Evolutionary conservation across 2,113 vertebrate species (phyloP).

Genomic region (Stigmatopora nigra): DNA sequence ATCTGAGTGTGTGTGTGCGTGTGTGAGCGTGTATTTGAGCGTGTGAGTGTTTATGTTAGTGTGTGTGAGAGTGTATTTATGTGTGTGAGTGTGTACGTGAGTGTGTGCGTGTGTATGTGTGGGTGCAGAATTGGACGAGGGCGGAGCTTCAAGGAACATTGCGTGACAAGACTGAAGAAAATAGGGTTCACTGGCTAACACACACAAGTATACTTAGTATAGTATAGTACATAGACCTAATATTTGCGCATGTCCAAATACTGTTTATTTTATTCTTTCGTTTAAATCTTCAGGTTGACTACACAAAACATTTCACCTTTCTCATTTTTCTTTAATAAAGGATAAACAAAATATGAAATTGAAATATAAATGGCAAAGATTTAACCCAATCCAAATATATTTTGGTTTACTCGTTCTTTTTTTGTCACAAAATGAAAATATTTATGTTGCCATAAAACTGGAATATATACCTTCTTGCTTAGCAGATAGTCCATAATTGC

Average conservation of each 20-base stretch:
- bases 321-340: neutral
- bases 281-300: constrained; percentile 41
- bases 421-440: neutral
- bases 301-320: constrained; percentile 12
- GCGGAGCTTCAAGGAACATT: constrained; percentile 10
- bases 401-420: neutral
- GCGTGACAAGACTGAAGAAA: constrained; percentile 17
- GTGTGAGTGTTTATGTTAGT: too few species aligned
- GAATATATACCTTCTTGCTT: neutral
- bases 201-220: neutral
- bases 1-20: too few species aligned
- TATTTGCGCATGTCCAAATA: neutral
- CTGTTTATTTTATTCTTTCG: constrained; percentile 50
- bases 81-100: constrained; percentile 6
- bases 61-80: neutral
- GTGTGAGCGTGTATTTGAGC: too few species aligned
- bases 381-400: neutral
- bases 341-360: neutral
- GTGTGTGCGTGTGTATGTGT: constrained; percentile 17
- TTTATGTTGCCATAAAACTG: neutral
- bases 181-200: constrained; percentile 3
- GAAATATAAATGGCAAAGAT: neutral
- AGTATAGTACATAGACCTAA: neutral
- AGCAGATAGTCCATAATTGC: too few species aligned
- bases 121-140: neutral